These are phyloP conservation scores for Pitta sordida DNA, from an alignment of 2,113 vertebrate genomes.

Conservation along the genomic window DNA sequence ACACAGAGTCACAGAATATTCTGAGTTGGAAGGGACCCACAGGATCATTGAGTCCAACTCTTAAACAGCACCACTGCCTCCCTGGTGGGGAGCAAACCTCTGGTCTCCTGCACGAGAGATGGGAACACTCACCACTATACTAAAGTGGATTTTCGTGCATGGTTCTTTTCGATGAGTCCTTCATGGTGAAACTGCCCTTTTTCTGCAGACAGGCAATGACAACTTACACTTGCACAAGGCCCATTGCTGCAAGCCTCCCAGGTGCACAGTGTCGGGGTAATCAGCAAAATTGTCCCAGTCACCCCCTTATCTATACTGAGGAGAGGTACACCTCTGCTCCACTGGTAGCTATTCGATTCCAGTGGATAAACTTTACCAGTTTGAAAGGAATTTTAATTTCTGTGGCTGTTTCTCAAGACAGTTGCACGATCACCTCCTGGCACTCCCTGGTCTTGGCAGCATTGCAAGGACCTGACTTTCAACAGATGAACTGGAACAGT, in stretches of 20 bases:
- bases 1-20: too few relatives aligned
- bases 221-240: not conserved
- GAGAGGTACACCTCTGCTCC: not conserved
- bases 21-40: too few relatives aligned
- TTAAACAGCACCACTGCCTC: too few relatives aligned
- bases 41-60: too few relatives aligned
- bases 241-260: not conserved
- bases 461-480: not conserved
- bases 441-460: not conserved
- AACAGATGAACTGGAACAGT: not conserved
- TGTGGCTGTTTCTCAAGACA: not conserved
- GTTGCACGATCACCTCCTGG: not conserved
- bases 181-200: not conserved
- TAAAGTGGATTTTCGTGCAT: too few relatives aligned
- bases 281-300: not conserved
- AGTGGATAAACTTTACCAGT: not conserved
- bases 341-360: not conserved
- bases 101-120: too few relatives aligned
- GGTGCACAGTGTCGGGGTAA: accelerated
- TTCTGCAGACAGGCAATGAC: not conserved
- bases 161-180: not conserved
- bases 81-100: too few relatives aligned
- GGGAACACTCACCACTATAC: too few relatives aligned
- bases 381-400: not conserved
- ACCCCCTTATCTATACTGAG: not conserved